Evolutionary conservation across 2,888 invertebrate species (phyloP), one percentile per base, ranked within the genome.

Genomic region (Achlya flavicornis): DNA sequence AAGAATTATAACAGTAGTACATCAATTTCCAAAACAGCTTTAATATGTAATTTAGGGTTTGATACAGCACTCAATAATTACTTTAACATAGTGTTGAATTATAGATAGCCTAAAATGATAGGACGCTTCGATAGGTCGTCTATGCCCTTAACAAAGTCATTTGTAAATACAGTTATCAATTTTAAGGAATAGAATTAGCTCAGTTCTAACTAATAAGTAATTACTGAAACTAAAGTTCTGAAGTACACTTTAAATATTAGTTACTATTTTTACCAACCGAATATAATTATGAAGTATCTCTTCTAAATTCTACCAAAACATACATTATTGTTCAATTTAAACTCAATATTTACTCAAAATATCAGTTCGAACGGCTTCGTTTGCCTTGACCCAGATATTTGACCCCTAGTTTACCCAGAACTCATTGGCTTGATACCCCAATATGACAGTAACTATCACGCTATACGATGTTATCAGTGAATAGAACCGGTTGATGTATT

Each of bases 331-430:
- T 19, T 19, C 53, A 19, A 53, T 53, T 10, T 19, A 19, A 53
- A 53, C 7, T 3, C 11, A 7, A 53, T 53, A 53, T 53, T 53
- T 16, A 53, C 19, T 19, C 53, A 53, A 0, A 53, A 19, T 53
- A 53, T 53, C 53, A 53, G 53, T 53, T 53, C 10, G 53, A 53
- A 53, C 53, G 19, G 16, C 19, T 53, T 19, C 53, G 16, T n/a
- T 53, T 53, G 62, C 77, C 77, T 75, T 78, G 78, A 75, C 75
- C 77, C 59, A 62, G 59, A 69, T 74, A 58, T 53, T 19, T 53
- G 53, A 53, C 53, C 53, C 53, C 53, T n/a, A 19, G 53, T 53
- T 48, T 14, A 19, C 53, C 19, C 53, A 19, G 14, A 53, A 53
- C 19, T 53, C 53, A 53, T 53, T 53, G 53, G 53, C 53, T 53